Evolutionary conservation across 1,140 invertebrate genomes (phyloP).

Genomic region (Spodoptera litura): DNA sequence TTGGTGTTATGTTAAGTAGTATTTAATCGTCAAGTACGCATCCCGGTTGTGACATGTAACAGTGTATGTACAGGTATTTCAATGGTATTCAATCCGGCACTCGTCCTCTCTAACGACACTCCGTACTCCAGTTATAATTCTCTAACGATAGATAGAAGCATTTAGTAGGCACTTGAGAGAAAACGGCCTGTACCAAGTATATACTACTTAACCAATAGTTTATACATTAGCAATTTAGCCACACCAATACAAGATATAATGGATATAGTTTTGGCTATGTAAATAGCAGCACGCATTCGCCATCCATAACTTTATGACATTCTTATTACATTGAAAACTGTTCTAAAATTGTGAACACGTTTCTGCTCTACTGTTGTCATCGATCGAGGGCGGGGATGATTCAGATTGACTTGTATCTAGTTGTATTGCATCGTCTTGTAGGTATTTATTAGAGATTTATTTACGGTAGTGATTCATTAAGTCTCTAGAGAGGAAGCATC

Average conservation of each 20-base stretch:
- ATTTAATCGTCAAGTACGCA: conserved; percentile 16
- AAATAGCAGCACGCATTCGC: conserved; percentile 30
- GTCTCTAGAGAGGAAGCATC: conserved; percentile 42
- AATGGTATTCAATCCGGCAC: conserved; percentile 45
- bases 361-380: neutral
- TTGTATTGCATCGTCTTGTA: neutral
- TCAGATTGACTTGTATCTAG: conserved; percentile 13
- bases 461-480: conserved; percentile 29
- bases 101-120: conserved; percentile 42
- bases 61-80: neutral
- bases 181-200: conserved; percentile 41
- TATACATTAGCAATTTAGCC: conserved; percentile 32
- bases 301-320: conserved; percentile 29
- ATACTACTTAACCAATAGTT: conserved; percentile 39
- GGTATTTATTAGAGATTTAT: conserved; percentile 22
- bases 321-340: conserved; percentile 15
- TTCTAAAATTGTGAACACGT: conserved; percentile 30
- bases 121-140: conserved; percentile 48
- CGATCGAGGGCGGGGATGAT: neutral
- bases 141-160: conserved; percentile 61
- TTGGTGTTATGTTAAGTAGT: conserved; percentile 38
- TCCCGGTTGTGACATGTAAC: conserved; percentile 13
- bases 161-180: conserved; percentile 62
- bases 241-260: conserved; percentile 37
- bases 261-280: conserved; percentile 26